Evolutionary conservation across 2,888 invertebrate genomes (phyloP).

Genomic region (Zhengitettix transpicula): DNA sequence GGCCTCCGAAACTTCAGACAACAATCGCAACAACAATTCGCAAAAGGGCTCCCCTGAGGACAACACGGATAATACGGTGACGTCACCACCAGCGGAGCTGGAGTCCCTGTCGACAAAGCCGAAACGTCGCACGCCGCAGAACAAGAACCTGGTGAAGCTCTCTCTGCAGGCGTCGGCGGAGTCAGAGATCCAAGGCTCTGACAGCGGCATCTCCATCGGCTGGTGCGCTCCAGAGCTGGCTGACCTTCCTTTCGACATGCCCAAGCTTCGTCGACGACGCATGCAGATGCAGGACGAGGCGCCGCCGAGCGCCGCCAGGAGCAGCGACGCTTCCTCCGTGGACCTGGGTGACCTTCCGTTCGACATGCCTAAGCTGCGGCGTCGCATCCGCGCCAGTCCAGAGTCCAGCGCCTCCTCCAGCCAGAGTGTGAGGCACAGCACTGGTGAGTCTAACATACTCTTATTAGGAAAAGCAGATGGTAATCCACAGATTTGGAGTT

Average conservation of each 20-base stretch:
- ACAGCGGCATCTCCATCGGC: constrained; percentile 76
- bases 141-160: constrained; percentile 56
- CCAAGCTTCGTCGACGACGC: constrained; percentile 52
- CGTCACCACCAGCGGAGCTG: constrained; percentile 22
- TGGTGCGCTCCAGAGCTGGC: constrained; percentile 36
- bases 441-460: too few relatives aligned
- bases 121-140: constrained; percentile 52
- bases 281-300: constrained; percentile 5
- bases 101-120: constrained; percentile 37
- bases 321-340: constrained; percentile 48
- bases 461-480: too few relatives aligned
- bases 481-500: too few relatives aligned
- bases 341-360: constrained; percentile 72
- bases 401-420: constrained; percentile 70
- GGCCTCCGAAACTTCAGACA: constrained; percentile 65
- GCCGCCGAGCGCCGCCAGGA: neutral
- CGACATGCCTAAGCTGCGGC: constrained; percentile 77
- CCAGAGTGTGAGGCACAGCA: constrained; percentile 60
- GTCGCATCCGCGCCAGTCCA: constrained; percentile 51
- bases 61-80: constrained; percentile 12
- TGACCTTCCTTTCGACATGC: constrained; percentile 81
- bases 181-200: constrained; percentile 68
- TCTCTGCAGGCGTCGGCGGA: constrained; percentile 40
- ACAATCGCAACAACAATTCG: constrained; percentile 61
- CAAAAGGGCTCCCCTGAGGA: constrained; percentile 63